phyloP scores from a whole-genome alignment of 2,797 vertebrate genomes.

The Carapus acus region DNA sequence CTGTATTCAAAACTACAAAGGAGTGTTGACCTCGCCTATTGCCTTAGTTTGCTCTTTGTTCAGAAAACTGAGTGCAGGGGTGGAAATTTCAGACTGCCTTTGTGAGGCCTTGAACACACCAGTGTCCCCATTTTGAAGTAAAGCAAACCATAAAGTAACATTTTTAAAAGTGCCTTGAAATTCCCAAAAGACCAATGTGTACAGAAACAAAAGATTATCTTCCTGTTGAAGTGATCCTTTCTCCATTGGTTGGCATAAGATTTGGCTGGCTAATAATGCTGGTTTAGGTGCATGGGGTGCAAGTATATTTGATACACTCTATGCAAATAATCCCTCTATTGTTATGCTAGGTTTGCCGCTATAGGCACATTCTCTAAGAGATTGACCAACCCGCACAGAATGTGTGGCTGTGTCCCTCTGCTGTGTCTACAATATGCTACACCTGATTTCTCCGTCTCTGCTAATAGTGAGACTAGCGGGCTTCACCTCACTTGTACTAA shows the following conservation, averaged over 20 bases:
- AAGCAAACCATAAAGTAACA: slow-evolving; percentile 48
- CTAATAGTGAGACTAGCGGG: slow-evolving; percentile 52
- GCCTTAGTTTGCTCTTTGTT: slow-evolving; percentile 52
- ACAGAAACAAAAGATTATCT: slow-evolving; percentile 56
- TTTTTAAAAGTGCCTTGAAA: slow-evolving; percentile 64
- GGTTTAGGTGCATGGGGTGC: slow-evolving; percentile 75
- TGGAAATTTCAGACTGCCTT: slow-evolving; percentile 30
- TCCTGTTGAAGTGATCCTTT: slow-evolving; percentile 63
- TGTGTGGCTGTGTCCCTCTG: slow-evolving; percentile 48
- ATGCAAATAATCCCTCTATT: slow-evolving; percentile 68
- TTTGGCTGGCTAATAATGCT: slow-evolving; percentile 78
- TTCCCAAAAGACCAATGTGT: slow-evolving; percentile 56
- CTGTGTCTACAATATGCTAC: slow-evolving; percentile 67
- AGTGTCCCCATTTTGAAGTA: slow-evolving; percentile 43
- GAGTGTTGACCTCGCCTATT: slow-evolving; percentile 55
- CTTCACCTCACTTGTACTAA: slow-evolving; percentile 52
- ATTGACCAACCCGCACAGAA: slow-evolving; percentile 57
- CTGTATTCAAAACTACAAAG: slow-evolving; percentile 53
- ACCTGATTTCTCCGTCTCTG: slow-evolving; percentile 53
- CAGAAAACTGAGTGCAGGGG: slow-evolving; percentile 38
- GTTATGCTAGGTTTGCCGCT: slow-evolving; percentile 62
- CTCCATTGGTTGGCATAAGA: slow-evolving; percentile 66
- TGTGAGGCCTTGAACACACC: slow-evolving; percentile 36
- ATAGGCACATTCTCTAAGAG: slow-evolving; percentile 62
- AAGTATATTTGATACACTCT: slow-evolving; percentile 65